phyloP scores from a whole-genome alignment of 2,888 invertebrate genomes.

The Neoascia interrupta region DNA sequence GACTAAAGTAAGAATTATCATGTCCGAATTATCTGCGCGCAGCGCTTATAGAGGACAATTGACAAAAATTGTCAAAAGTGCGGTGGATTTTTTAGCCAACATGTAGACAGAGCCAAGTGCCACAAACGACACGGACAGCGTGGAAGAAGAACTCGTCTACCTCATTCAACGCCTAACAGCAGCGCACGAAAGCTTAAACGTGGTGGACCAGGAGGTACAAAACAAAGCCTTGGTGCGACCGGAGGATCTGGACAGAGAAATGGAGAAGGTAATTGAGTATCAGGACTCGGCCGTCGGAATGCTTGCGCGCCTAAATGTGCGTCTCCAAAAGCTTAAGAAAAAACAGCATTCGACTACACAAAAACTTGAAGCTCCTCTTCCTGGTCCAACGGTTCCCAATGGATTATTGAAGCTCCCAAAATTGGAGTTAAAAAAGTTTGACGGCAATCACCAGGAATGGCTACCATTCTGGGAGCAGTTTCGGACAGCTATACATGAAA shows the following conservation, averaged over 20 bases:
- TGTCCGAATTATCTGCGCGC: too few species aligned
- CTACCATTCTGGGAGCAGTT: too few species aligned
- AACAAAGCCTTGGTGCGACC: too few species aligned
- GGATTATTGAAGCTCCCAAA: too few species aligned
- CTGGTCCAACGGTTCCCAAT: background rate
- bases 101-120: background rate
- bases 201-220: background rate
- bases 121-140: background rate
- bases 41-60: too few species aligned
- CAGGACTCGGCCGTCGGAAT: too few species aligned
- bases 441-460: too few species aligned
- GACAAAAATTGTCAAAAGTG: too few species aligned
- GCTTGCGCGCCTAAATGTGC: too few species aligned
- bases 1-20: too few species aligned
- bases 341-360: background rate
- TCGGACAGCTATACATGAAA: slow-evolving; percentile 20
- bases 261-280: slow-evolving; percentile 5
- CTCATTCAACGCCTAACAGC: background rate
- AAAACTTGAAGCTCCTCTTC: background rate
- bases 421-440: too few species aligned
- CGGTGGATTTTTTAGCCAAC: too few species aligned
- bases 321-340: background rate
- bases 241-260: background rate
- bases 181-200: background rate
- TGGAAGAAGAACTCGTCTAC: background rate